These are phyloP conservation scores for Minunthozetes semirufus DNA, from an alignment of 2,888 invertebrate genomes.

Conservation along the genomic window DNA sequence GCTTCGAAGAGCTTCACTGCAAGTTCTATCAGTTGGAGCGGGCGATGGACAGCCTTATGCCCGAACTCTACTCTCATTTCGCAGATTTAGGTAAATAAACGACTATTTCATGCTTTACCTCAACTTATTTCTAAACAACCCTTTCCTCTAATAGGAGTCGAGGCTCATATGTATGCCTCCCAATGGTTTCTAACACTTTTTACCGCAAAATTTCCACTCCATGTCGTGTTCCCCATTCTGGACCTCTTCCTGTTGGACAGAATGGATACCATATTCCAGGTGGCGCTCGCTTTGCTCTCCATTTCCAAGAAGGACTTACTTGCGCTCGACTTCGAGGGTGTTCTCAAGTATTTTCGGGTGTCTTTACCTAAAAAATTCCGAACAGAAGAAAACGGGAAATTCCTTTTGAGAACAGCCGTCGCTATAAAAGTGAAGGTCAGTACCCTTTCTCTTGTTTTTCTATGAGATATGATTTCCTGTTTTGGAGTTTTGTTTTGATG, in stretches of 20 bases:
- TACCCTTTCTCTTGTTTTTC: background rate
- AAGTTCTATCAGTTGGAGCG: constrained; percentile 89
- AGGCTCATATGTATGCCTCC: constrained; percentile 92
- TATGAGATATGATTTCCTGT: background rate
- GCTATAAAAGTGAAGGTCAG: constrained; percentile 64
- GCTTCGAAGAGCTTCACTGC: constrained; percentile 91
- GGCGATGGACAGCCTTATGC: constrained; percentile 64
- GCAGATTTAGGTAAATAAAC: constrained; percentile 57
- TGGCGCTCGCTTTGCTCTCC: constrained; percentile 80
- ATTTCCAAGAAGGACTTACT: constrained; percentile 81
- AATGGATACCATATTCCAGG: constrained; percentile 89
- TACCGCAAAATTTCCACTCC: constrained; percentile 92
- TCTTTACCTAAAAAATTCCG: constrained; percentile 93
- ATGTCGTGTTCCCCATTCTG: constrained; percentile 76
- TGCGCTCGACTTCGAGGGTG: constrained; percentile 91
- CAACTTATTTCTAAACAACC: constrained; percentile 93
- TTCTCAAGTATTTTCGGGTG: constrained; percentile 94
- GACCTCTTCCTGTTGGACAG: constrained; percentile 84
- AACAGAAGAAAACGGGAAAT: constrained; percentile 76
- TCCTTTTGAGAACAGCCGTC: constrained; percentile 82
- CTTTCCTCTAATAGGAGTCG: constrained; percentile 39
- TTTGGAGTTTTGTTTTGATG: constrained; percentile 4
- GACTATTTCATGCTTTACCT: constrained; percentile 51
- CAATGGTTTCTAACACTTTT: constrained; percentile 99
- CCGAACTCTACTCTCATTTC: constrained; percentile 53